These are phyloP conservation scores for Eupithecia pulchellata DNA, from an alignment of 2,888 invertebrate genomes.

Conservation along the genomic window DNA sequence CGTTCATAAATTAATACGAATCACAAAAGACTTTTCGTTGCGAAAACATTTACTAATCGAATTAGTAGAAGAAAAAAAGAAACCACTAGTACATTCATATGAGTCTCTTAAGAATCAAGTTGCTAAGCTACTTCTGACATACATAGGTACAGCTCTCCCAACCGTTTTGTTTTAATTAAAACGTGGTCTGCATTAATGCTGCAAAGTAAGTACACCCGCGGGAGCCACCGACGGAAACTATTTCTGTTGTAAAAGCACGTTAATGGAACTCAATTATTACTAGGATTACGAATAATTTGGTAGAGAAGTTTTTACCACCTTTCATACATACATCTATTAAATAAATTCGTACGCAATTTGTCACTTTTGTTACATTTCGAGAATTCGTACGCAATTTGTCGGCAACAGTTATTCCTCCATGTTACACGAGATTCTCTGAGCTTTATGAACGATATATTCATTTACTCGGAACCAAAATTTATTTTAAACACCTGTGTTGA, in stretches of 20 bases:
- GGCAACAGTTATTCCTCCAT: constrained; percentile 52
- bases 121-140: constrained; percentile 23
- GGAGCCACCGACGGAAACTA: constrained; percentile 24
- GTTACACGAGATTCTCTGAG: constrained; percentile 56
- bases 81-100: too few relatives aligned
- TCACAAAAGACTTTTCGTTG: not conserved
- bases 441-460: constrained; percentile 54
- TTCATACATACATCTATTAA: too few relatives aligned
- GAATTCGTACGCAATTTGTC: constrained; percentile 56
- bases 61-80: not conserved
- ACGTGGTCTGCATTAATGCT: constrained; percentile 34
- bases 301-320: too few relatives aligned
- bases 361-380: too few relatives aligned
- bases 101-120: not conserved
- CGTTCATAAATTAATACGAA: constrained; percentile 1
- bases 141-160: constrained; percentile 20
- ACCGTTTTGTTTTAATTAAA: constrained; percentile 39
- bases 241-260: constrained; percentile 26
- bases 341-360: too few relatives aligned
- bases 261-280: too few relatives aligned
- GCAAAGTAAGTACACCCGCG: constrained; percentile 27
- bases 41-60: not conserved
- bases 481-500: too few relatives aligned
- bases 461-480: constrained; percentile 49
- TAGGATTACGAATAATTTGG: not conserved